Conservation (phyloP, 2,113 vertebrate genomes). For the Lontra canadensis region DNA sequence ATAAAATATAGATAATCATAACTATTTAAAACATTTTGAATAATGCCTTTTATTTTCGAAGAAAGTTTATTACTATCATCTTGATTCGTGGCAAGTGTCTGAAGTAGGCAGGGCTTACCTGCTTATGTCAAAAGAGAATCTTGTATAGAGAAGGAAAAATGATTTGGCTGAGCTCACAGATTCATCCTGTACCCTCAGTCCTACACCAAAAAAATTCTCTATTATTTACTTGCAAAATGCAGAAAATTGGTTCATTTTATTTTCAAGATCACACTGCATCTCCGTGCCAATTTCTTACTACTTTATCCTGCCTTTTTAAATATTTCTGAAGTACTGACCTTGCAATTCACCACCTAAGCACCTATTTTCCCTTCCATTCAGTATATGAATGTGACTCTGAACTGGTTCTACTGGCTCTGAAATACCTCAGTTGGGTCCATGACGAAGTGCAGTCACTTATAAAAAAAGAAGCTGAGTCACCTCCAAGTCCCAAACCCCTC, state of each 20-base stretch:
- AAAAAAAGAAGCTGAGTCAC: constrained; percentile 39
- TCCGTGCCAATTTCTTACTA: neutral
- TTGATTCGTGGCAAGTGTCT: neutral
- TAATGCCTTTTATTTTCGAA: constrained; percentile 44
- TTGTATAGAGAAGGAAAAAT: neutral
- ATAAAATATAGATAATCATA: neutral
- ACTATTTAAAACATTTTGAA: constrained; percentile 18
- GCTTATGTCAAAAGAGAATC: neutral
- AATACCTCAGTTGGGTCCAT: neutral
- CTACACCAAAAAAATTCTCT: neutral
- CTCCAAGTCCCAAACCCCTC: neutral
- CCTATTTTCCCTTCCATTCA: constrained; percentile 32
- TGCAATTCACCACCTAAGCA: neutral
- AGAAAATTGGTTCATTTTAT: constrained; percentile 21
- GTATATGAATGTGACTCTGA: neutral
- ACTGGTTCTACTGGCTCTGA: constrained; percentile 44
- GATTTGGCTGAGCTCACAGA: neutral
- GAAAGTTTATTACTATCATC: neutral
- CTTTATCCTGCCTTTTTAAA: constrained; percentile 1
- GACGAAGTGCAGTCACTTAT: neutral
- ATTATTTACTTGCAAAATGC: neutral
- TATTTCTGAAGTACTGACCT: constrained; percentile 27
- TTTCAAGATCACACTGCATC: constrained; percentile 5
- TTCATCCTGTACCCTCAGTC: neutral
- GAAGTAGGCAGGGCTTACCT: neutral